Base-by-base conservation (phyloP, 2,888 invertebrate genomes). In the Lasioglossum villosulum region DNA sequence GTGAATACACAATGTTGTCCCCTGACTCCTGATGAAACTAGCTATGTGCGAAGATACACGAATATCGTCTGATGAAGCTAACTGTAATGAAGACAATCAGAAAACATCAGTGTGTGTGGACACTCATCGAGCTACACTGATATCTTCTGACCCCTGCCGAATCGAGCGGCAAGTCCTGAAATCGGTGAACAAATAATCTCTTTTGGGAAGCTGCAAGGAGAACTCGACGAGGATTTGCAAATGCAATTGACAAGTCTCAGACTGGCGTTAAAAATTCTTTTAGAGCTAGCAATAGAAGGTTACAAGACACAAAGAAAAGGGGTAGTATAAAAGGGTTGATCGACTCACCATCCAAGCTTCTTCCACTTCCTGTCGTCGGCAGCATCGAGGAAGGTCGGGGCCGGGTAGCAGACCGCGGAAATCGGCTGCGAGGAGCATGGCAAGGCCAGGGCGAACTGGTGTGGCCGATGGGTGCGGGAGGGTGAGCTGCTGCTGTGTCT, bases 261-360 rank as follows among this genome's bases (percentile, higher is more conserved):
- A 52, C 10, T 23, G 19, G 6, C 19, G 48, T 19, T 48, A 6
- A 6, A 19, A 48, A 19, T 19, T 48, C 19, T 48, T 52, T 23
- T 8, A 52, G 8, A 23, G 52, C 10, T 23, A n/a, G 8, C 1
- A 52, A 3, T 1, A 52, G 52, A n/a, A 52, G 10, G 52, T 23
- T 52, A 10, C 10, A n/a, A 52, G 23, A 52, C 23, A 19, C 3
- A 23, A 34, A 0, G 34, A 39, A 2, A 39, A 39, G 37, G 30
- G 16, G 5, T 27, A 14, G 30, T 59, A 59, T 27, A 30, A 68
- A 68, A 39, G 8, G 4, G 12, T 68, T 4, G 68, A 23, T n/a
- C 27, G 16, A 97, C 97, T 97, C 94, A 97, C 97, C 97, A 96
- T 95, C 97, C 97, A 82, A 97, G 96, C 90, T 96, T 96, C 91